phyloP scores from a whole-genome alignment of 2,113 vertebrate species.

The Geococcyx californianus region DNA sequence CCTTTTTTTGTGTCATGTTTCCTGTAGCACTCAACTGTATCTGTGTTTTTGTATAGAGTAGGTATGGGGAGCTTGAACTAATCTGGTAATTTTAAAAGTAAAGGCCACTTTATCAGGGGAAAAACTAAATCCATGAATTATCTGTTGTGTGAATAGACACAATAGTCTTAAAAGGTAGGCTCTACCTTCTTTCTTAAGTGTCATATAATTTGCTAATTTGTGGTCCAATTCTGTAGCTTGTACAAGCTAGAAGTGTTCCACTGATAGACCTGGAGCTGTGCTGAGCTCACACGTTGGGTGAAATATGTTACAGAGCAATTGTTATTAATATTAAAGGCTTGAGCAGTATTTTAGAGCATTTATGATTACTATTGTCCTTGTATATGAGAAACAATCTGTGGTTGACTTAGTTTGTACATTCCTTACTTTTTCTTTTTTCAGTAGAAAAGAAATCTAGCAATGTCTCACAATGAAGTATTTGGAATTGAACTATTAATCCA shows the following conservation, averaged over 20 bases:
- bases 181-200: not conserved
- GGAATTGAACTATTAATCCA: not conserved
- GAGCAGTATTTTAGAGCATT: not conserved
- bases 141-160: not conserved
- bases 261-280: not conserved
- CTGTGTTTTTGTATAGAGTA: not conserved
- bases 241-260: not conserved
- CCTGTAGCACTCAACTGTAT: constrained; percentile 10
- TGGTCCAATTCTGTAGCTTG: not conserved
- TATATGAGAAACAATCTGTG: not conserved
- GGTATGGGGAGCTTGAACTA: constrained; percentile 37
- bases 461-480: not conserved
- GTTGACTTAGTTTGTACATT: not conserved
- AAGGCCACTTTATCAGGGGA: not conserved
- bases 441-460: not conserved
- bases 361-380: not conserved
- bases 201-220: not conserved
- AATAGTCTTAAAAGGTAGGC: not conserved
- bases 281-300: not conserved
- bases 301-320: not conserved
- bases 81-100: not conserved
- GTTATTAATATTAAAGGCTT: not conserved
- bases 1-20: constrained; percentile 78
- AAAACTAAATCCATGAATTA: constrained; percentile 17
- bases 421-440: constrained; percentile 6